These are phyloP conservation scores for Hemibagrus wyckioides DNA, from an alignment of 2,113 vertebrate genomes.

Conservation along the genomic window DNA sequence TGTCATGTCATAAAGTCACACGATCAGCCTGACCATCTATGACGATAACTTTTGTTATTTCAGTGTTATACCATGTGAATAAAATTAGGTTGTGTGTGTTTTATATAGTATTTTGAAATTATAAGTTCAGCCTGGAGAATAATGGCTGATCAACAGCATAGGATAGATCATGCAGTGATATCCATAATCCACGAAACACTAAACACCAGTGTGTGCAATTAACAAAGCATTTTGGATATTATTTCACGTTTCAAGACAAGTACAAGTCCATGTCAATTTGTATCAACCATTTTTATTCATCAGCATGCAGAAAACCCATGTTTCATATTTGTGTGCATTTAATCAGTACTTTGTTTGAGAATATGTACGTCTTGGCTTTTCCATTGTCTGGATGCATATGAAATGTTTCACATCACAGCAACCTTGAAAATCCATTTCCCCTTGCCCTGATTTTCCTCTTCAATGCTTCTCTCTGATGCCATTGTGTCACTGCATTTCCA, in stretches of 20 bases:
- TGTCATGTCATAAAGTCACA: neutral
- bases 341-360: neutral
- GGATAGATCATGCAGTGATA: neutral
- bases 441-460: slow-evolving; percentile 73
- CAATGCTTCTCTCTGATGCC: slow-evolving; percentile 58
- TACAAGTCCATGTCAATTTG: neutral
- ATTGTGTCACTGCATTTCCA: slow-evolving; percentile 61
- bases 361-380: slow-evolving; percentile 28
- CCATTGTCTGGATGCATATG: slow-evolving; percentile 42
- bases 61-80: neutral
- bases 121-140: neutral
- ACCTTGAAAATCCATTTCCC: slow-evolving; percentile 76
- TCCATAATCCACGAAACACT: neutral
- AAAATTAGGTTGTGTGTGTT: neutral
- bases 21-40: neutral
- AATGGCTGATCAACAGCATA: neutral
- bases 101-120: too few relatives aligned
- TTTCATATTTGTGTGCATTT: neutral
- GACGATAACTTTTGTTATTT: neutral
- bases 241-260: neutral
- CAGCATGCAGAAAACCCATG: neutral
- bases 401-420: slow-evolving; percentile 61
- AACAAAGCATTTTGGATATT: neutral
- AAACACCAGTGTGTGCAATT: neutral
- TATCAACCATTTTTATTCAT: too few relatives aligned